Percentiles rank a stretch among this genome's conserved stretches.
Conservation (phyloP, 1,140 invertebrate species). For the Pogonomyrmex barbatus region DNA sequence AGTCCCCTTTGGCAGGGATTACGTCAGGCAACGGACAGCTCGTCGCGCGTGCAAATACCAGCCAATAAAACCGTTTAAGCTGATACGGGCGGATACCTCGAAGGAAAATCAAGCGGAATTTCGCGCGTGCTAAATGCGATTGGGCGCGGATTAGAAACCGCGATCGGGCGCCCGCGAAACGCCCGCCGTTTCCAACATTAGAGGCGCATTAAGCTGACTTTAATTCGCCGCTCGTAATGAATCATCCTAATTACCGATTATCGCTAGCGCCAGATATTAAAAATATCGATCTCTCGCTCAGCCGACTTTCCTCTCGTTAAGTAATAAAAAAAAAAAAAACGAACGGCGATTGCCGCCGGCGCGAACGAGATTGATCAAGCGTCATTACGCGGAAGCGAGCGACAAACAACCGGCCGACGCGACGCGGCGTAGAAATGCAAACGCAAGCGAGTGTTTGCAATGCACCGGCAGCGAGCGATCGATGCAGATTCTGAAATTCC, state of each 20-base stretch:
- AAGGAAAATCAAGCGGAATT: slow-evolving; percentile 25
- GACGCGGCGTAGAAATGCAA: slow-evolving; percentile 18
- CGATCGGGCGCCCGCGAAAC: not conserved
- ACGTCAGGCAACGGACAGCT: slow-evolving; percentile 22
- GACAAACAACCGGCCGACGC: not conserved
- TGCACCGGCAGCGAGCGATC: slow-evolving; percentile 10
- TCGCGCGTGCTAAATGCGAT: not conserved
- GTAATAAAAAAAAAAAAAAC: not conserved
- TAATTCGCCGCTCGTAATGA: not conserved
- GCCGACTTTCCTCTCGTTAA: slow-evolving; percentile 3
- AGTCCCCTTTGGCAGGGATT: slow-evolving; percentile 43
- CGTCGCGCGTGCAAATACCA: slow-evolving; percentile 4
- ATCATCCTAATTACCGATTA: slow-evolving; percentile 25
- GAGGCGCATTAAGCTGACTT: not conserved
- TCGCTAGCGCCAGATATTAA: not conserved
- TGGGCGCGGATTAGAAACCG: not conserved
- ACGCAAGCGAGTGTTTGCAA: not conserved
- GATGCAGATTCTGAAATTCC: not conserved
- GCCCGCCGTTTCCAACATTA: not conserved
- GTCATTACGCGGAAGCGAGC: not conserved
- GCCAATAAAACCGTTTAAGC: slow-evolving; percentile 42
- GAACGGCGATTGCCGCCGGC: slow-evolving; percentile 1
- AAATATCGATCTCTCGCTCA: slow-evolving; percentile 16
- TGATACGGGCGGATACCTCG: not conserved
- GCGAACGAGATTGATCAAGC: slow-evolving; percentile 16